Evolutionary conservation across 2,888 invertebrate genomes (phyloP), one percentile per base, ranked within the genome.

Genomic region (Sipunculus nudus): DNA sequence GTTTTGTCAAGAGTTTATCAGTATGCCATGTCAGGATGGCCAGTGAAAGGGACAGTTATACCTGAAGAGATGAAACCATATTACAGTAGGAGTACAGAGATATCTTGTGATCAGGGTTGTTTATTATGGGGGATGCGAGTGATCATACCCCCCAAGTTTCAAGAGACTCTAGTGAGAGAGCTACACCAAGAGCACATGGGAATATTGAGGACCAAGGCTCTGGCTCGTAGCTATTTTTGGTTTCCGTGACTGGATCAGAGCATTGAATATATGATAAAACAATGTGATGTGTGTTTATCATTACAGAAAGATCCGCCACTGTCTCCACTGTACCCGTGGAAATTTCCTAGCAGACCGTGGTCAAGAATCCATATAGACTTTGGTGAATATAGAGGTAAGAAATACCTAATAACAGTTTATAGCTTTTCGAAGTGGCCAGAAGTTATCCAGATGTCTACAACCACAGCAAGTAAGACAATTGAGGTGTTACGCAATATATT

Each of bases 291-390:
- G 10, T 53, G 41, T 53, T 25, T 6, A 10, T 16, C 40, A 25
- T n/a, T 53, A 8, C 39, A 25, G 23, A 53, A 41, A 19, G 25
- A 53, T 23, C 53, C 53, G 29, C 40, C 41, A 23, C 31, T n/a
- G 25, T 4, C 29, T 19, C 53, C 53, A 16, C 23, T 53, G 41
- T 21, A 19, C 16, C 53, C 53, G 13, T 53, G 53, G 53, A 6
- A 3, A 10, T 28, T 16, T 13, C 19, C 53, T 10, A 41, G 16
- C 16, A 16, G 41, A 10, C 53, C 53, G 23, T 53, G 53, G 53
- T 16, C 39, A 6, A 16, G 53, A 5, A 23, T 53, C 16, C 53
- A 53, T 23, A 53, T 53, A 23, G 40, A 53, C 23, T 53, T 53
- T 23, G 39, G n/a, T 16, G 25, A 10, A 23, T n/a, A 19, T 16